phyloP scores from a whole-genome alignment of 2,113 vertebrate species.

The Pygoscelis adeliae region DNA sequence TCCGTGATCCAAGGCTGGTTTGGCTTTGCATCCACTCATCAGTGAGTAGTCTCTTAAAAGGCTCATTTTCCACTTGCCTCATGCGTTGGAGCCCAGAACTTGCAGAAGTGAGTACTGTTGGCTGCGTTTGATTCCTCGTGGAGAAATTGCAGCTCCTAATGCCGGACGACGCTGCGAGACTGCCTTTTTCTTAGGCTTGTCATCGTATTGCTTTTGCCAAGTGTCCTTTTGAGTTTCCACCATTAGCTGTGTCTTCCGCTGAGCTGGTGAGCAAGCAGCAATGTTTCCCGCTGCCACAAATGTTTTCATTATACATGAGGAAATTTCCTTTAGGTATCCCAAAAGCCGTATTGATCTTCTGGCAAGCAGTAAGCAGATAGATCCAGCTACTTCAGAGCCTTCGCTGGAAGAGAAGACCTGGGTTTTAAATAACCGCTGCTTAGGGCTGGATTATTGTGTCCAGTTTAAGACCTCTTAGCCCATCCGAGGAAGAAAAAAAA shows the following conservation, averaged over 20 bases:
- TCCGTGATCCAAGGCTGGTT: accelerated
- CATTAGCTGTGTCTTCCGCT: neutral
- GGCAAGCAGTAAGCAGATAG: neutral
- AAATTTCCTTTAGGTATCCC: neutral
- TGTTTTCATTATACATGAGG: accelerated
- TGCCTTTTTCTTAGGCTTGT: neutral
- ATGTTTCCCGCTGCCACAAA: neutral
- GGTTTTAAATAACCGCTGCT: neutral
- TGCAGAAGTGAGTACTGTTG: accelerated
- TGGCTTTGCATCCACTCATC: neutral
- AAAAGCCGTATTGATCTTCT: neutral
- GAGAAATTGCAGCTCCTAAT: neutral
- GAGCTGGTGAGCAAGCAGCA: neutral
- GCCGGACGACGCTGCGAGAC: accelerated
- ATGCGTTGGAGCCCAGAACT: neutral
- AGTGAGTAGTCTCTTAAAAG: neutral
- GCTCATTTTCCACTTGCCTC: neutral
- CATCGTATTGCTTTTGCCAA: neutral
- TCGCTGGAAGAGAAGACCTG: accelerated
- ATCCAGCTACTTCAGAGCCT: neutral
- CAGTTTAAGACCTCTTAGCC: neutral
- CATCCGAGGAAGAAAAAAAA: neutral
- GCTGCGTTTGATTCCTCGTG: accelerated
- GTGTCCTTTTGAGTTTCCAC: neutral
- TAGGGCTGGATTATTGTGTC: neutral